A percentile compares a stretch with the other conserved stretches of the same genome.
These are phyloP conservation scores for Colaptes auratus DNA, from an alignment of 2,113 vertebrate genomes.

Conservation along the genomic window DNA sequence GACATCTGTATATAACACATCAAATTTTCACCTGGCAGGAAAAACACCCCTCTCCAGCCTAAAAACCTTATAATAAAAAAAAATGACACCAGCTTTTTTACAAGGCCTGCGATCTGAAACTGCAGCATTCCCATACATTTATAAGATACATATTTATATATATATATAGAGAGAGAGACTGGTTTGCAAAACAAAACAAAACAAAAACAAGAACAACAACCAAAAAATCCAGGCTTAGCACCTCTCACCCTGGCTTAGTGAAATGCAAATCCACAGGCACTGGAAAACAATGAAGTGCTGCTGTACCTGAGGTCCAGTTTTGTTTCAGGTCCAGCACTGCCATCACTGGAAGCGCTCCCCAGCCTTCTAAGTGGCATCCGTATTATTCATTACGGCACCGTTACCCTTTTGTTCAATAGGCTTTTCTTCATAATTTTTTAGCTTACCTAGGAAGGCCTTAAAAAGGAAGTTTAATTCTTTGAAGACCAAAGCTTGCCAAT, in stretches of 20 bases:
- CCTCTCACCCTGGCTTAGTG: constrained; percentile 49
- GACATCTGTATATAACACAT: neutral
- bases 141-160: no score
- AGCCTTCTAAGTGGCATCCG: constrained; percentile 69
- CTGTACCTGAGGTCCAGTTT: constrained; percentile 76
- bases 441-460: constrained; percentile 97
- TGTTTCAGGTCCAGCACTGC: constrained; percentile 68
- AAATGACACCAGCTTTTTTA: constrained; percentile 12
- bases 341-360: constrained; percentile 58
- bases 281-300: constrained; percentile 67
- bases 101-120: constrained; percentile 5
- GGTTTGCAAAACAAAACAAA: constrained; percentile 9
- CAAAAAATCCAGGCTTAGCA: constrained; percentile 47
- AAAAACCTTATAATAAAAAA: neutral
- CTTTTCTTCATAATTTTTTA: constrained; percentile 91
- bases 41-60: neutral
- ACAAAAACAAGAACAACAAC: neutral
- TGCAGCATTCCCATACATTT: constrained; percentile 34
- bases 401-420: constrained; percentile 85
- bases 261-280: constrained; percentile 62
- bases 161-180: no score
- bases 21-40: constrained; percentile 58
- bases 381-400: constrained; percentile 75
- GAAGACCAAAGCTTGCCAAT: constrained; percentile 98
- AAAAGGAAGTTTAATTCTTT: constrained; percentile 98